Percentiles rank a stretch among this genome's conserved stretches.
Evolutionary conservation across 2,888 invertebrate genomes (phyloP).

Genomic region (Phortica magna): DNA sequence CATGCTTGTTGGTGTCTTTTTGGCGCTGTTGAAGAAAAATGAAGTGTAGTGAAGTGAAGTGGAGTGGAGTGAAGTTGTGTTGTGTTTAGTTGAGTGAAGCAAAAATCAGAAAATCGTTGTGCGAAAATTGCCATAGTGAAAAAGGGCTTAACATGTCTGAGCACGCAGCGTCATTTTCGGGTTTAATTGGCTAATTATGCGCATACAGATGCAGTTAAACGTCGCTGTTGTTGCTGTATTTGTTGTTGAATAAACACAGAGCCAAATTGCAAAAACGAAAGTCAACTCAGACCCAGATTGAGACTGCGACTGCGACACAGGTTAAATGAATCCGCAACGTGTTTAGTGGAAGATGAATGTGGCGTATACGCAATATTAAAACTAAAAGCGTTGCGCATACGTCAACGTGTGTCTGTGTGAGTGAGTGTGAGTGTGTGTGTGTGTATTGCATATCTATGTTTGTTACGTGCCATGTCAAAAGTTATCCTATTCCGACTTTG

Average conservation of each 20-base stretch:
- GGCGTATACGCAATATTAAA: conserved; percentile 7
- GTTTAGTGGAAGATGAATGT: conserved; percentile 10
- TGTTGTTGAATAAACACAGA: conserved; percentile 21
- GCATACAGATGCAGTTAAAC: conserved; percentile 62
- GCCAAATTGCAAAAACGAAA: conserved; percentile 1
- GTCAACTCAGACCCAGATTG: not conserved
- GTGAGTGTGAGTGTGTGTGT: not conserved
- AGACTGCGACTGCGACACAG: not conserved
- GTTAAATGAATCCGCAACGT: not conserved
- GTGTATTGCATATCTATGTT: not conserved
- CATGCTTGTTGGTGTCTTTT: conserved; percentile 8
- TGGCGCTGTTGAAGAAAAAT: not conserved
- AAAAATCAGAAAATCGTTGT: not conserved
- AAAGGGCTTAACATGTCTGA: conserved; percentile 77
- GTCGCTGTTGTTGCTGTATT: not conserved
- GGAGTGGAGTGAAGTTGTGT: not conserved
- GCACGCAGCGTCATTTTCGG: conserved; percentile 78
- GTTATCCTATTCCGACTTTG: not conserved
- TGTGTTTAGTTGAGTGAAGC: not conserved
- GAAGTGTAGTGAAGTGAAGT: not conserved
- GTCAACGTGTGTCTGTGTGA: not conserved
- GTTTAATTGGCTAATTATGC: conserved; percentile 78
- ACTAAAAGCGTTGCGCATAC: conserved; percentile 7
- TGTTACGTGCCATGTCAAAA: not conserved
- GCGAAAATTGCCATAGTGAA: not conserved